Percentiles rank a stretch among this genome's conserved stretches.
Conservation (phyloP, 2,888 invertebrate genomes). For the Sarcophaga carnaria region DNA sequence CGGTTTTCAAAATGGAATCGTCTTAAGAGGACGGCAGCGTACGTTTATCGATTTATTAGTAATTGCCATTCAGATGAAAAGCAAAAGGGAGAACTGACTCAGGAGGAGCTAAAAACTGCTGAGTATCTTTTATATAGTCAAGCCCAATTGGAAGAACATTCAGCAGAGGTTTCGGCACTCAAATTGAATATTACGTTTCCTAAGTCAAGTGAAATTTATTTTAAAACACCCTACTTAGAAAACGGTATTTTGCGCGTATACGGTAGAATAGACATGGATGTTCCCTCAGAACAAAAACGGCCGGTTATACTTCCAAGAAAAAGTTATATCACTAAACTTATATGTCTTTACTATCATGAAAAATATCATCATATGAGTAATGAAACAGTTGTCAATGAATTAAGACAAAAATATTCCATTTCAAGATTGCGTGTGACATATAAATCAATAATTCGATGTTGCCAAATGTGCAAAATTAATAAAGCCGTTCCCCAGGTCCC, state of each 20-base stretch:
- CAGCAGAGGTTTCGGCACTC: constrained; percentile 34
- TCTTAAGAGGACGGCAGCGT: constrained; percentile 23
- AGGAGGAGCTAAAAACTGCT: constrained; percentile 43
- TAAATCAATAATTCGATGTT: constrained; percentile 19
- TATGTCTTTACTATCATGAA: constrained; percentile 40
- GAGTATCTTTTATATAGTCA: constrained; percentile 54
- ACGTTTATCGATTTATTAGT: constrained; percentile 50
- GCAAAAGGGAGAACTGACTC: constrained; percentile 32
- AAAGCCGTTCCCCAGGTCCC: constrained; percentile 22
- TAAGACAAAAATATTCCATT: constrained; percentile 31
- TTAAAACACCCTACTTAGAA: constrained; percentile 40
- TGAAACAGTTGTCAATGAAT: constrained; percentile 33
- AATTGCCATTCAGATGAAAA: constrained; percentile 15
- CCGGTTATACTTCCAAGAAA: constrained; percentile 60
- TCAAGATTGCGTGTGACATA: constrained; percentile 29
- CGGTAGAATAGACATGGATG: constrained; percentile 43
- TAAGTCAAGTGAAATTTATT: constrained; percentile 44
- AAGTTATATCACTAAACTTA: constrained; percentile 24
- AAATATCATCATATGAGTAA: constrained; percentile 28
- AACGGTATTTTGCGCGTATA: constrained; percentile 41
- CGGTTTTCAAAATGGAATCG: constrained; percentile 58
- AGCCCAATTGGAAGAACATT: constrained; percentile 47
- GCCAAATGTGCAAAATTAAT: constrained; percentile 42
- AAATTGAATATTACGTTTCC: neutral
- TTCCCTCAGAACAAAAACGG: constrained; percentile 22